phyloP scores from a whole-genome alignment of 2,888 invertebrate genomes.

The Tholera decimalis region DNA sequence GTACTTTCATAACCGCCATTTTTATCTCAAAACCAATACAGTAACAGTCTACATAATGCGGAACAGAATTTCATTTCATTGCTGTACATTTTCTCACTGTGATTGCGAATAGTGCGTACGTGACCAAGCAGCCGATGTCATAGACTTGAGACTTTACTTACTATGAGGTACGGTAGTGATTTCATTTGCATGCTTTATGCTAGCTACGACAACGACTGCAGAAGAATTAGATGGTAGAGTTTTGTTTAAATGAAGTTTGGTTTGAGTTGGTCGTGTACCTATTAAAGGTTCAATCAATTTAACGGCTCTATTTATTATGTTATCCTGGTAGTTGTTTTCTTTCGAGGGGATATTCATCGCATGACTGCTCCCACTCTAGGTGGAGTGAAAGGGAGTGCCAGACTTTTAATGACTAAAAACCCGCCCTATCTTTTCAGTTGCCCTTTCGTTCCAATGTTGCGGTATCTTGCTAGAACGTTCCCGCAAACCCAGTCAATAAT shows the following conservation, averaged over 20 bases:
- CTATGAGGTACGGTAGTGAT: slow-evolving; percentile 34
- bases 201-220: slow-evolving; percentile 13
- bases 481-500: no score
- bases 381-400: no score
- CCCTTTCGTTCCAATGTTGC: no score
- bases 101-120: slow-evolving; percentile 63
- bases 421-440: no score
- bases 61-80: slow-evolving; percentile 48
- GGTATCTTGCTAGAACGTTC: no score
- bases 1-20: background rate
- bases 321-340: no score
- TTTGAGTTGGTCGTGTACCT: background rate
- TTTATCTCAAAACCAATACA: slow-evolving; percentile 9
- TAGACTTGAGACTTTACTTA: slow-evolving; percentile 37
- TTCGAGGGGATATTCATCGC: background rate
- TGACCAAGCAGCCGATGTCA: slow-evolving; percentile 56
- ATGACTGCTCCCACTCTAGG: background rate
- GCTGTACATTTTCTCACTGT: slow-evolving; percentile 56
- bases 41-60: slow-evolving; percentile 3
- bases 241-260: slow-evolving; percentile 22
- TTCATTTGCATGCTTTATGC: slow-evolving; percentile 56
- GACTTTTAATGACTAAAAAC: no score
- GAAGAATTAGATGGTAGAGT: background rate
- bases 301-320: no score
- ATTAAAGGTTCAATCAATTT: background rate